phyloP scores from a whole-genome alignment of 2,113 vertebrate species.

The Gopherus flavomarginatus region DNA sequence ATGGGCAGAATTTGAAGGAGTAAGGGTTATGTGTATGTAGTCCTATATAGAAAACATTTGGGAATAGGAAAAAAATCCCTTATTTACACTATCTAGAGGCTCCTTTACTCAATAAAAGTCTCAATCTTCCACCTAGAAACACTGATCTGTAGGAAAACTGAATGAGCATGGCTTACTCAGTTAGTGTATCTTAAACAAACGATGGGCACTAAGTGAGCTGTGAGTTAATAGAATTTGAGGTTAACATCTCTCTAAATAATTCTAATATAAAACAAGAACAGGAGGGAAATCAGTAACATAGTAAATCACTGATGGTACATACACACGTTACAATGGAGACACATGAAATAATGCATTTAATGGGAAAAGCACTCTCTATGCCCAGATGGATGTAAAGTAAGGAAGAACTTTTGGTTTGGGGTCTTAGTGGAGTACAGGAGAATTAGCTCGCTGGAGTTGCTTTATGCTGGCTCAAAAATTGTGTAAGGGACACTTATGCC shows the following conservation, averaged over 20 bases:
- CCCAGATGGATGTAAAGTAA: no score
- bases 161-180: background rate
- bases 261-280: background rate
- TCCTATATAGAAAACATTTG: background rate
- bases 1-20: background rate
- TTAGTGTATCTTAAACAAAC: background rate
- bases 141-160: background rate
- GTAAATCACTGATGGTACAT: background rate
- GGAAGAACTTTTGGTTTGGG: no score
- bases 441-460: no score
- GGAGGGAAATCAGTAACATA: background rate
- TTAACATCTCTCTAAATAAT: background rate
- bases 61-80: background rate
- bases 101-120: background rate
- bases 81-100: fast-evolving
- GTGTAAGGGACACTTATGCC: background rate
- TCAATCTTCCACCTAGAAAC: background rate
- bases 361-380: background rate
- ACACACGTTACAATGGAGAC: background rate
- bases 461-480: no score
- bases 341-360: background rate
- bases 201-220: background rate
- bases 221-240: background rate
- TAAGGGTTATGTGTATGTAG: background rate
- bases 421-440: no score